Evolutionary conservation across 2,888 invertebrate species (phyloP).

Genomic region (Galeruca laticollis): DNA sequence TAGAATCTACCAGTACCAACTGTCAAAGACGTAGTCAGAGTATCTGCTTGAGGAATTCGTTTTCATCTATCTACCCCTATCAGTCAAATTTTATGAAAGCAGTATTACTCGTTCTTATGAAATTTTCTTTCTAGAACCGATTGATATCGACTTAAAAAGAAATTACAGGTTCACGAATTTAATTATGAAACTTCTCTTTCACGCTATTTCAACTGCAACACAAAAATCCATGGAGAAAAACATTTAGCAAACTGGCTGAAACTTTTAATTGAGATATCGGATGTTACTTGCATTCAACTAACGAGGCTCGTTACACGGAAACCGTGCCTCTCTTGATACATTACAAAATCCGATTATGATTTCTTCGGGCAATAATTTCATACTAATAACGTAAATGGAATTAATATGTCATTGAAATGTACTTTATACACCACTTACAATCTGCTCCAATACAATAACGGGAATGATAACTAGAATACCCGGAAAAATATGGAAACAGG

Average conservation of each 20-base stretch:
- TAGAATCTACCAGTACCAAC: no score
- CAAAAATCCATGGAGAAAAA: conserved; percentile 17
- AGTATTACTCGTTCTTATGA: conserved; percentile 9
- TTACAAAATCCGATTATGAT: background rate
- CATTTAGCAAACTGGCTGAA: conserved; percentile 18
- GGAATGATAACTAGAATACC: no score
- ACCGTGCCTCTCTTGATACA: conserved; percentile 9
- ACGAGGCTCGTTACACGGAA: conserved; percentile 17
- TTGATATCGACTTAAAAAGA: conserved; percentile 34
- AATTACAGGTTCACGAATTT: conserved; percentile 38
- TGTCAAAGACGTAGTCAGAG: no score
- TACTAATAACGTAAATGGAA: no score
- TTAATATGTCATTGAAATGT: no score
- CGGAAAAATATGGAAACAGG: no score
- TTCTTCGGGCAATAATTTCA: background rate
- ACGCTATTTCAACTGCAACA: conserved; percentile 12
- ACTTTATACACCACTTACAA: no score
- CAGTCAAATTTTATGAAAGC: background rate
- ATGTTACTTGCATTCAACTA: conserved; percentile 1
- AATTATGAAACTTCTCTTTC: conserved; percentile 40
- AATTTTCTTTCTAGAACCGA: conserved; percentile 31
- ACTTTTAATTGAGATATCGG: conserved; percentile 33
- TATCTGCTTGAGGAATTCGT: no score
- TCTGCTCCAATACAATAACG: no score
- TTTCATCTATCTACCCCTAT: background rate